A percentile compares a stretch with the other conserved stretches of the same genome.
phyloP scores from a whole-genome alignment of 2,113 vertebrate species.

The Maccullochella peelii region DNA sequence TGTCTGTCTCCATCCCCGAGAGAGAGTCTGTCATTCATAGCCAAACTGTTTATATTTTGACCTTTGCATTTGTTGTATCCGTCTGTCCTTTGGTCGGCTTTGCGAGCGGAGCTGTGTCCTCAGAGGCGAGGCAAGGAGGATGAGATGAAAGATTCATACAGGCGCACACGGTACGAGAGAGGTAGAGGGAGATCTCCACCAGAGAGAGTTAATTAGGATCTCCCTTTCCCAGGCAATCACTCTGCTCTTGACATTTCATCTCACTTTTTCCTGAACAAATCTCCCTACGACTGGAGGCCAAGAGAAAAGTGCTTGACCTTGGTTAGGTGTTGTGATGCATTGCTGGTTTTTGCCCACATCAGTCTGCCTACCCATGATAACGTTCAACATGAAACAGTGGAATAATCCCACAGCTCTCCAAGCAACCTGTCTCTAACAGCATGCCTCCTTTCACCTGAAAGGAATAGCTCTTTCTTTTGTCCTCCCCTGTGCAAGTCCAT shows the following conservation, averaged over 20 bases:
- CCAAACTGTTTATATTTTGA: constrained; percentile 77
- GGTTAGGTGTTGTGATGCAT: constrained; percentile 69
- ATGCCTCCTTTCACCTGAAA: constrained; percentile 39
- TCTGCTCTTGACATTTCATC: constrained; percentile 81
- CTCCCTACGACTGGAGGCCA: constrained; percentile 48
- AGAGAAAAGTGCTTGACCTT: constrained; percentile 72
- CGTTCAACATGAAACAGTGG: constrained; percentile 68
- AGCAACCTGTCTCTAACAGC: constrained; percentile 47
- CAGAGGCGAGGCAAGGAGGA: constrained; percentile 59
- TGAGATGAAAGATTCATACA: constrained; percentile 78
- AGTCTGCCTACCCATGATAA: constrained; percentile 69
- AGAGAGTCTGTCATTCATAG: constrained; percentile 67
- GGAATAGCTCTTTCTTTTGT: constrained; percentile 38
- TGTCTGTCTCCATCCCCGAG: constrained; percentile 43
- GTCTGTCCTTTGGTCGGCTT: constrained; percentile 68
- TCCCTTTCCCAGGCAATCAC: constrained; percentile 73
- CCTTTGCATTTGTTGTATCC: constrained; percentile 75
- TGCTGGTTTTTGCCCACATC: constrained; percentile 66
- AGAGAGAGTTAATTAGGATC: constrained; percentile 81
- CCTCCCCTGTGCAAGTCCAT: constrained; percentile 46
- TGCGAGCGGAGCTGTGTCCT: constrained; percentile 63
- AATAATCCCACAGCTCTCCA: constrained; percentile 60
- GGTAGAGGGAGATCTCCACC: constrained; percentile 71
- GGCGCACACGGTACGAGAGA: constrained; percentile 41
- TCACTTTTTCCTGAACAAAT: constrained; percentile 75